Evolutionary conservation across 2,113 vertebrate species (phyloP), one percentile per base, ranked within the genome.

Genomic region (Cyrtonyx montezumae): DNA sequence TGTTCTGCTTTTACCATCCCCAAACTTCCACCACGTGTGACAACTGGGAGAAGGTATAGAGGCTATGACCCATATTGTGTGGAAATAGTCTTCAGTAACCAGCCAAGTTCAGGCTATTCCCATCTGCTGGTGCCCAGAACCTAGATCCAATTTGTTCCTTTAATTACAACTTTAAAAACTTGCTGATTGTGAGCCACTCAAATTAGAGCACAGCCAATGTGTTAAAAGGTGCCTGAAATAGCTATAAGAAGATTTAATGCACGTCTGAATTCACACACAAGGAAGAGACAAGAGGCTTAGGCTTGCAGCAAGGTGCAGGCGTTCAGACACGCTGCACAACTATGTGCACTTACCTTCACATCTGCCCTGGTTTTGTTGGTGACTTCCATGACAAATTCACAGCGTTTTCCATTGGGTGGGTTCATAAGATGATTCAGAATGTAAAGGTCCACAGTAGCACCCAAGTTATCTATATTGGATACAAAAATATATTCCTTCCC

Each of bases 331-430:
- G 9, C 26, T 5, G 13, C 45, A 32, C 49, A 22, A 58, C 68
- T 17, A 10, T 62, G 22, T 42, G 28, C 78, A 90, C 85, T 97
- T 95, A 99, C 99, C 98, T 99, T 99, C 82, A 99, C 99, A 59
- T 99, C 99, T 0, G 99, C 99, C 56, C 99, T 95, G 34, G 99
- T 99, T 96, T 99, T 99, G 96, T 99, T 99, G 5, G 99, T 99
- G 96, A 99, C 99, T 97, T 99, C 99, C 99, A 99, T 99, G 95
- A 99, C 98, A 87, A 99, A 99, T 96, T 99, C 99, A 80, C 99
- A 99, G 94, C 98, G 98, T 68, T 97, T 98, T 69, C 98, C 98
- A 23, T 98, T 98, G 40, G 99, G 99, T 81, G 98, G 98, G 94
- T 98, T 99, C 98, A 99, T 98, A 76, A 99, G 98, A 84, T 99